Evolutionary conservation across 2,113 vertebrate species (phyloP), one percentile per base, ranked within the genome.

Genomic region (Urocitellus parryii): DNA sequence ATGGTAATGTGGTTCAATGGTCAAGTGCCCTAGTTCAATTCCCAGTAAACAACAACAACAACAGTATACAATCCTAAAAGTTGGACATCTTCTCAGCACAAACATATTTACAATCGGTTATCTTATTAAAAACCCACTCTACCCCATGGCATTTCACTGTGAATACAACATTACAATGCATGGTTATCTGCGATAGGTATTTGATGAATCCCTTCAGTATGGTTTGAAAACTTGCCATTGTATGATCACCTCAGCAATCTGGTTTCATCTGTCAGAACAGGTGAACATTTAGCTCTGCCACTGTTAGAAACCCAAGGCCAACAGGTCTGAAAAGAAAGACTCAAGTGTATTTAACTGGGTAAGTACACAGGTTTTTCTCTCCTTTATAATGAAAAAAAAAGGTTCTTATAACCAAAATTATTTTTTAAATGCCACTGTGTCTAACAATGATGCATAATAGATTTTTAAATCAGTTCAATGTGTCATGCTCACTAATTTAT

Each of bases 151-250:
- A 37, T 25, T n/a, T 58, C 67, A 39, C 27, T 63, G 22, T 14
- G 34, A n/a, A 32, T 0, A 70, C 58, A 29, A 9, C 0, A 0
- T 72, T 37, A 58, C 7, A 9, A 8, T 8, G 14, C 77, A 4
- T 8, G 8, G 27, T 58, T 63, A n/a, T 4, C 58, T 61, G 20
- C 16, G 68, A 53, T 11, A 4, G 0, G 0, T 20, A 4, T 72
- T 51, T 67, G 81, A 67, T 22, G 27, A 87, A 78, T 88, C 22
- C 61, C 45, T 42, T 39, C 70, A 34, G 4, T 11, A 9, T 3
- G 16, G 42, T 10, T n/a, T 81, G 79, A 86, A 89, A 88, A 81
- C 27, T 0, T 14, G 37, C 56, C 48, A 27, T 17, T 4, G 1
- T 12, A 0, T 1, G 39, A 53, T 48, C 53, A 27, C 8, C 67